Conservation (phyloP, 2,888 invertebrate species). For the Aphidius colemani region DNA sequence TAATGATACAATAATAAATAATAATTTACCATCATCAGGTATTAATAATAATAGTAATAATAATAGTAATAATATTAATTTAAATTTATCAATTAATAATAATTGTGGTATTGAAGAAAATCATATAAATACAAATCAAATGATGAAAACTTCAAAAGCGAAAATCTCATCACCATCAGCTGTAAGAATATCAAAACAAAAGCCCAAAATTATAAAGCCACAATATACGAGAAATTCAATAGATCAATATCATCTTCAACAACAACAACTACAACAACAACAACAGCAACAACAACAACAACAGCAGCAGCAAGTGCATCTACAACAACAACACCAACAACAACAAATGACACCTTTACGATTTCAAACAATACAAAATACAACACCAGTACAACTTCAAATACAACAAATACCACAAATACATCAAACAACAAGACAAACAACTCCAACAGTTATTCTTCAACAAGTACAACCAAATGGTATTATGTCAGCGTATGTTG, state of each 20-base stretch:
- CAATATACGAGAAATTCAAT: slow-evolving; percentile 43
- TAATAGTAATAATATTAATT: slow-evolving; percentile 32
- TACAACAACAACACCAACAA: too few species aligned
- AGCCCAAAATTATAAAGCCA: slow-evolving; percentile 47
- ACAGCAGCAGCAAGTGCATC: too few species aligned
- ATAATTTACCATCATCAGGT: slow-evolving; percentile 33
- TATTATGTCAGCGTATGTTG: slow-evolving; percentile 69
- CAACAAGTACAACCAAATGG: slow-evolving; percentile 69
- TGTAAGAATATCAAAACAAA: slow-evolving; percentile 43
- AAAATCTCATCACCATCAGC: slow-evolving; percentile 36
- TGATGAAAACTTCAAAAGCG: slow-evolving; percentile 39
- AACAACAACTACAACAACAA: slow-evolving; percentile 30
- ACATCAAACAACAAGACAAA: slow-evolving; percentile 62
- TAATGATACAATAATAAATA: slow-evolving; percentile 42
- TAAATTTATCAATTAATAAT: slow-evolving; percentile 33
- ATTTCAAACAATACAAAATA: slow-evolving; percentile 53
- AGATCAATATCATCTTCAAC: slow-evolving; percentile 32
- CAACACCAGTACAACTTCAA: slow-evolving; percentile 60
- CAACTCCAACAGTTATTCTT: slow-evolving; percentile 71
- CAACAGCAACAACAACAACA: too few species aligned
- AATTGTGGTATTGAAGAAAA: slow-evolving; percentile 31
- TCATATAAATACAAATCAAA: slow-evolving; percentile 35
- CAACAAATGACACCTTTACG: slow-evolving; percentile 32
- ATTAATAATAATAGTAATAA: too few species aligned
- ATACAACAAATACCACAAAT: slow-evolving; percentile 58